Conservation (phyloP, 2,113 vertebrate genomes). For the Pterocles gutturalis region DNA sequence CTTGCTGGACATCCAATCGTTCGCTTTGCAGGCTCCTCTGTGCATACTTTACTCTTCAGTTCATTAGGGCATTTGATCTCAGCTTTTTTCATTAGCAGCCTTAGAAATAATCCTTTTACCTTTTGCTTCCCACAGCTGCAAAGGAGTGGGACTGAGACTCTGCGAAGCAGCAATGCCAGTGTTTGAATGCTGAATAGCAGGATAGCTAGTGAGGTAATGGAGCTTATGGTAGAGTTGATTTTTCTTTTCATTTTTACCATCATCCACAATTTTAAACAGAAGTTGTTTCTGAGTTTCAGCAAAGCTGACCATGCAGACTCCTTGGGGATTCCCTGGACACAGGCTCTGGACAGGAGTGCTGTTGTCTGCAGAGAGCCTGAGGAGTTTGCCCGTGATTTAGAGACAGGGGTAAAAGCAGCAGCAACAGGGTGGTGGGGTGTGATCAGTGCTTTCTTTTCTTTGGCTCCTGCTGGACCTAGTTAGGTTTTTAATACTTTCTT, state of each 20-base stretch:
- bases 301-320: not conserved
- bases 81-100: not conserved
- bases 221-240: not conserved
- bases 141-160: not conserved
- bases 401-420: not conserved
- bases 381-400: not conserved
- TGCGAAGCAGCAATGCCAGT: not conserved
- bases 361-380: not conserved
- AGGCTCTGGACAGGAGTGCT: not conserved
- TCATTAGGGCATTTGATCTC: not conserved
- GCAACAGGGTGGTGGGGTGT: not conserved
- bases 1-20: not conserved
- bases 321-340: not conserved
- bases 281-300: not conserved
- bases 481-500: not conserved
- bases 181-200: not conserved
- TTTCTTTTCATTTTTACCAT: not conserved
- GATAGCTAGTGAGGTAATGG: not conserved
- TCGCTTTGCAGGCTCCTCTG: not conserved
- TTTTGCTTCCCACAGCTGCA: not conserved
- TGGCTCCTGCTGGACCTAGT: not conserved
- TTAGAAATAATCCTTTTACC: not conserved
- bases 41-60: not conserved
- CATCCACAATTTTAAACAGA: not conserved
- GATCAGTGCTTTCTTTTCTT: not conserved